Percentiles rank a stretch among this genome's conserved stretches.
These are phyloP conservation scores for Apostichopus parvimensis DNA, from an alignment of 35 echinoderm and acorn worm species.

Conservation along the genomic window DNA sequence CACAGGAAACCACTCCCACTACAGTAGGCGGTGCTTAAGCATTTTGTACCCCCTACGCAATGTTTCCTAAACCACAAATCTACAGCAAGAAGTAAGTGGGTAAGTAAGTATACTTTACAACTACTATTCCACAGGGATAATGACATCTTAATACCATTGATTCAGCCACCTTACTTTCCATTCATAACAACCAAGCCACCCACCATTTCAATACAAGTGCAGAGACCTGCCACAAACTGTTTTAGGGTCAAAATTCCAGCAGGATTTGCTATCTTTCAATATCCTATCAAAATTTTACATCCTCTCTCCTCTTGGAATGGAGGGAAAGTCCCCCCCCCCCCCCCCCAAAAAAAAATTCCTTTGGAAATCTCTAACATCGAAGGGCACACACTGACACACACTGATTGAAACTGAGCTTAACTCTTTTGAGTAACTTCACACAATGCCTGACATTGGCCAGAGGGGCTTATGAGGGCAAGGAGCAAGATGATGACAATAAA, in stretches of 20 bases:
- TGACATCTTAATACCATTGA: too few relatives aligned
- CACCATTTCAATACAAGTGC: too few relatives aligned
- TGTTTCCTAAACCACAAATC: neutral
- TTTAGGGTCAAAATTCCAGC: constrained; percentile 1
- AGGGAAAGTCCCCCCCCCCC: neutral
- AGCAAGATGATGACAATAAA: neutral
- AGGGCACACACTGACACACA: too few relatives aligned
- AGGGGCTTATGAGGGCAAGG: neutral
- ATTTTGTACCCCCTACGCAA: neutral
- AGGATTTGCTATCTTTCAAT: neutral
- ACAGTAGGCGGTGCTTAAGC: neutral
- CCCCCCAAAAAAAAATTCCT: too few relatives aligned
- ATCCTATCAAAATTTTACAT: neutral
- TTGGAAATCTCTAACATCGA: too few relatives aligned
- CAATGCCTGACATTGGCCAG: neutral
- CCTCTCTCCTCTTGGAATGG: neutral
- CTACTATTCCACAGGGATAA: too few relatives aligned
- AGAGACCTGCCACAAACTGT: neutral
- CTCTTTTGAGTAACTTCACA: neutral
- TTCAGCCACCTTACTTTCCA: too few relatives aligned
- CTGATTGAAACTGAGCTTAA: neutral
- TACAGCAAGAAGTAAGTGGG: neutral
- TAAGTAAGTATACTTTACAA: too few relatives aligned
- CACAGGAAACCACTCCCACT: neutral
- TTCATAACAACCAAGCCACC: too few relatives aligned